Evolutionary conservation across 1,140 invertebrate species (phyloP).

Genomic region (Cydia strobilella): DNA sequence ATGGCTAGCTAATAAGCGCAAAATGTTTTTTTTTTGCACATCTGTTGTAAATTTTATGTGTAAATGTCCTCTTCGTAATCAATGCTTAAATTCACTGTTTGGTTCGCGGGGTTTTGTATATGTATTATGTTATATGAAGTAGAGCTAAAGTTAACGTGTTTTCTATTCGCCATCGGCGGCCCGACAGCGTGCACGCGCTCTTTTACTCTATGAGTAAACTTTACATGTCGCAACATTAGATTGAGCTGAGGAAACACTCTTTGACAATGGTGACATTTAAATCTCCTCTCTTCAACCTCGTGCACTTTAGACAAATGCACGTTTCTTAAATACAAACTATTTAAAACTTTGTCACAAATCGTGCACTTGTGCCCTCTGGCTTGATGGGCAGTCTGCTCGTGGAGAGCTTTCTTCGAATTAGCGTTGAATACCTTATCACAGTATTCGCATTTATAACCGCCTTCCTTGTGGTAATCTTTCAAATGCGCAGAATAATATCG

Average conservation of each 20-base stretch:
- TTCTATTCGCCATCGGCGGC: too few species aligned
- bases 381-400: not conserved
- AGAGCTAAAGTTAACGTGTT: too few species aligned
- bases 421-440: not conserved
- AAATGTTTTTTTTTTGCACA: too few species aligned
- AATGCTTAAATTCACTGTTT: too few species aligned
- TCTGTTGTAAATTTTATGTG: too few species aligned
- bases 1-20: too few species aligned
- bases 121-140: too few species aligned
- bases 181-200: not conserved
- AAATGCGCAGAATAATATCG: not conserved
- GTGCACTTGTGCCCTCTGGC: not conserved
- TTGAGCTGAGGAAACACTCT: conserved; percentile 15
- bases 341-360: not conserved
- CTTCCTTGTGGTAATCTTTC: not conserved
- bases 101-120: too few species aligned
- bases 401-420: not conserved
- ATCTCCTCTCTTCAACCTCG: not conserved
- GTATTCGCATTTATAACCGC: conserved; percentile 13
- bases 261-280: not conserved
- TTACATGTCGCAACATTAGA: conserved; percentile 10
- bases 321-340: not conserved
- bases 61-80: too few species aligned
- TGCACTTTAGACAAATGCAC: conserved; percentile 28
- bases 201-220: not conserved